Evolutionary conservation across 2,113 vertebrate species (phyloP), one percentile per base, ranked within the genome.

Genomic region (Callocephalon fimbriatum): DNA sequence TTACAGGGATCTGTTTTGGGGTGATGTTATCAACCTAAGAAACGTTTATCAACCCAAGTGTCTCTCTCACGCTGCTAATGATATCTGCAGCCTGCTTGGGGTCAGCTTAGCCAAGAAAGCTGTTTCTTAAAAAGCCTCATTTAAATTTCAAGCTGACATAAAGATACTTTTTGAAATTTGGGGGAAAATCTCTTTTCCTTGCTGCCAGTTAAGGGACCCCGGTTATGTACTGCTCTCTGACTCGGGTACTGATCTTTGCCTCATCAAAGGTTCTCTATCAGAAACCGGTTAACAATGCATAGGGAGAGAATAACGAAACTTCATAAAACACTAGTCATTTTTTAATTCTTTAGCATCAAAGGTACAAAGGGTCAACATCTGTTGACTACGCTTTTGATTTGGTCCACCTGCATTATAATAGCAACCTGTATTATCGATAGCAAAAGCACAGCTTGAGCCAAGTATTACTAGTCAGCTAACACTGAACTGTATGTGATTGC

Each of bases 361-460:
- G 21, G 35, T 42, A 76, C 83, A 90, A 82, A 62, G 12, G 12
- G 2, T 40, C 23, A 72, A 27, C 6, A n/a, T 32, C 76, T 90
- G 14, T 71, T 77, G 26, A 73, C 44, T 35, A 16, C 9, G 27
- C 25, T 78, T 86, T 67, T 50, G 44, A 44, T 29, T 85, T 59
- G 29, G n/a, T 59, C 18, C 35, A 67, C 21, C 22, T 81, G 7
- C 6, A 31, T 32, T 68, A 79, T 29, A 86, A 44, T 0, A 82
- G 50, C 29, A 61, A 50, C 12, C 18, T 62, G 21, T 17, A 40
- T 21, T 56, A 53, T 10, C 0, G 0, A 29, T 2, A 48, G 13
- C 6, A 15, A 84, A 81, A 10, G 10, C 22, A 38, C 4, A 68
- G 38, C 44, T 56, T 35, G 26, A 78, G 31, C 20, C n/a, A 81